Evolutionary conservation across 53 echinoderm and acorn worm species (phyloP).

Genomic region (Antedon mediterranea): DNA sequence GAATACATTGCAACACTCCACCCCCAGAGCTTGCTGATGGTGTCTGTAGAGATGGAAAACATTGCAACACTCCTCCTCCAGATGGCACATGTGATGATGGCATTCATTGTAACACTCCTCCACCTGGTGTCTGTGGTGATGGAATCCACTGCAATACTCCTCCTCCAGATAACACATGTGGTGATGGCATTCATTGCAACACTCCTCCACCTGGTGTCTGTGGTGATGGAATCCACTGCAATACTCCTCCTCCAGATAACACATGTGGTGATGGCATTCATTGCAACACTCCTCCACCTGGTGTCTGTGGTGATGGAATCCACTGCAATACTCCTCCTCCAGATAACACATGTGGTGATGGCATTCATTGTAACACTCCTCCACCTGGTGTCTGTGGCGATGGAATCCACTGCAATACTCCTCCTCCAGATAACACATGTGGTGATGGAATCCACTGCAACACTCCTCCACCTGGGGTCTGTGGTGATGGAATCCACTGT

Average conservation of each 20-base stretch:
- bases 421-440: conserved; percentile 14
- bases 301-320: conserved; percentile 40
- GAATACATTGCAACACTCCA: conserved; percentile 20
- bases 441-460: conserved; percentile 67
- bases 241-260: conserved; percentile 4
- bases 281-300: conserved; percentile 64
- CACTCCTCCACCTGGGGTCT: conserved; percentile 65
- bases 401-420: conserved; percentile 18
- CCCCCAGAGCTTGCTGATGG: conserved; percentile 4
- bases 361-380: conserved; percentile 42
- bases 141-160: conserved; percentile 8
- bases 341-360: conserved; percentile 25
- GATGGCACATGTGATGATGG: neutral
- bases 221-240: conserved; percentile 3
- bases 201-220: neutral
- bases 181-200: conserved; percentile 1
- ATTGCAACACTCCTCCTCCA: neutral
- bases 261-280: conserved; percentile 46
- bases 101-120: neutral
- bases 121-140: neutral
- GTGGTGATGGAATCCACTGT: conserved; percentile 1
- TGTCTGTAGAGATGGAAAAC: neutral
- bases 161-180: neutral
- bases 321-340: conserved; percentile 65
- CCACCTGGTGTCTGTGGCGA: conserved; percentile 29